Conservation (phyloP, 2,113 vertebrate species). For the Dicaeum eximium region DNA sequence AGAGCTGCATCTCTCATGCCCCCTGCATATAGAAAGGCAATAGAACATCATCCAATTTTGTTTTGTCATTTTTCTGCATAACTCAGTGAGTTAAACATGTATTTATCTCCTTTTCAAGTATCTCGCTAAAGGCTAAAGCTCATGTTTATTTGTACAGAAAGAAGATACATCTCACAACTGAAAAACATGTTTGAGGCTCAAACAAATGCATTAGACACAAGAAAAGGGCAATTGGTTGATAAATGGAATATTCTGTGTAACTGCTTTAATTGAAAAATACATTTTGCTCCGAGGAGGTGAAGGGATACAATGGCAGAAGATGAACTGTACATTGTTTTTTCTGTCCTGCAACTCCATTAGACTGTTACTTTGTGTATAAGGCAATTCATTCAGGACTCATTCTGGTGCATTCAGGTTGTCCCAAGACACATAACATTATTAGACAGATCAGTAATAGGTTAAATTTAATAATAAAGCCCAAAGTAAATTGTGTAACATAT, state of each 20-base stretch:
- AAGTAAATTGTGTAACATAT: background rate
- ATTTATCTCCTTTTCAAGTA: background rate
- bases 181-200: background rate
- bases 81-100: background rate
- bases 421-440: background rate
- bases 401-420: background rate
- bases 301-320: background rate
- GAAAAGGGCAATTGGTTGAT: conserved; percentile 32
- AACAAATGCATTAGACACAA: background rate
- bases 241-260: background rate
- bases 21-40: background rate
- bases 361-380: background rate
- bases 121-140: conserved; percentile 23
- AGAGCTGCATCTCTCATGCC: background rate
- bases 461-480: background rate
- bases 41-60: background rate
- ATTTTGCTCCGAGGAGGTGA: background rate
- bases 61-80: background rate
- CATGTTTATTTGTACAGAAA: background rate
- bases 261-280: conserved; percentile 39
- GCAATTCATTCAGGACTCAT: background rate
- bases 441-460: background rate
- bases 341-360: background rate
- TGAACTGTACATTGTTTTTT: background rate
- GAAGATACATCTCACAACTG: background rate